Percentiles rank a stretch among this genome's conserved stretches.
Conservation (phyloP, 2,797 vertebrate genomes). For the Pterois miles region DNA sequence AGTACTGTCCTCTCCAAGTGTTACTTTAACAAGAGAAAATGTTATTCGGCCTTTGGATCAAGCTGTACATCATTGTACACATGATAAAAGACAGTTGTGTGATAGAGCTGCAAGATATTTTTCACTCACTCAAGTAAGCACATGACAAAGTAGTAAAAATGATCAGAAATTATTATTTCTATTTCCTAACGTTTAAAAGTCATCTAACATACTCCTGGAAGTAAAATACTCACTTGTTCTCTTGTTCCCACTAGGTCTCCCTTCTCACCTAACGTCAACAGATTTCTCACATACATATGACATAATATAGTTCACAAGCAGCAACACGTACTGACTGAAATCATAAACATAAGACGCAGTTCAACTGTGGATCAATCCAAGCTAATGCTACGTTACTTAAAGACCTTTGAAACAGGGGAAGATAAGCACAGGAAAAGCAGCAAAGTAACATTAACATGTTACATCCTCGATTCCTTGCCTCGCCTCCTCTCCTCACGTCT, state of each 20-base stretch:
- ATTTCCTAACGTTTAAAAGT: neutral
- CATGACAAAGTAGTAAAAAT: neutral
- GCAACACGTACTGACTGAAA: too few relatives aligned
- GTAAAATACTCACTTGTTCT: neutral
- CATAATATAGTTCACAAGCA: neutral
- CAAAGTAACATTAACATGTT: neutral
- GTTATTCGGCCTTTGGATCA: neutral
- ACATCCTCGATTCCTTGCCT: neutral
- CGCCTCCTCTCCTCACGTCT: neutral
- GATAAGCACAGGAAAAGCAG: neutral
- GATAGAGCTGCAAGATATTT: neutral
- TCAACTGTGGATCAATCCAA: neutral
- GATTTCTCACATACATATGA: neutral
- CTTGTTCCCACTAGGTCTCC: neutral
- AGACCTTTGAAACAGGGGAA: neutral
- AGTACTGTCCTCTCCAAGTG: neutral
- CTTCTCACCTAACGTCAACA: neutral
- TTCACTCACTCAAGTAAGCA: neutral
- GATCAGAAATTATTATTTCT: neutral
- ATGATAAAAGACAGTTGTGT: neutral
- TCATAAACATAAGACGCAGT: neutral
- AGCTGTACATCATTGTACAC: neutral
- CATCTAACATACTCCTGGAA: neutral
- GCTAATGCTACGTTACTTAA: too few relatives aligned
- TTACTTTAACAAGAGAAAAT: neutral